phyloP scores from a whole-genome alignment of 2,797 vertebrate species.

The Sebastes iracundus region DNA sequence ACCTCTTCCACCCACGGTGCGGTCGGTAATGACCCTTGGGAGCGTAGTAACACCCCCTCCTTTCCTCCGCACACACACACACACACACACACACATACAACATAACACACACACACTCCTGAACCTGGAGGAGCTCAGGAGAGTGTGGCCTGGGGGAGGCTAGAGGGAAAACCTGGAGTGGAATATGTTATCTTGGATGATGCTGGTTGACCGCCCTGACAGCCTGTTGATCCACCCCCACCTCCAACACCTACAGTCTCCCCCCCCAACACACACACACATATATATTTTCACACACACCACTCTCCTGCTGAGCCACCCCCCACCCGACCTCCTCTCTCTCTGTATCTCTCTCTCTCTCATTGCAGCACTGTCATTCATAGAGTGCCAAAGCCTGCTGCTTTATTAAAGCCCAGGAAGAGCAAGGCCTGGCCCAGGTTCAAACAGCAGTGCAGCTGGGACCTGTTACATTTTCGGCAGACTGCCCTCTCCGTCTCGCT shows the following conservation, averaged over 20 bases:
- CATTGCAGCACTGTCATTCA: constrained; percentile 92
- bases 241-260: constrained; percentile 30
- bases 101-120: constrained; percentile 32
- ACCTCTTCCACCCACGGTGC: constrained; percentile 32
- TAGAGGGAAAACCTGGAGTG: constrained; percentile 74
- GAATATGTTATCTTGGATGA: constrained; percentile 72
- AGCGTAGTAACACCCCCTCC: constrained; percentile 53
- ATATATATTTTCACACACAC: constrained; percentile 11
- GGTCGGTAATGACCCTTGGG: constrained; percentile 71
- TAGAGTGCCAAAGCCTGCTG: constrained; percentile 92
- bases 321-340: constrained; percentile 78
- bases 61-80: constrained; percentile 24
- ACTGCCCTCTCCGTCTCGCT: constrained; percentile 92
- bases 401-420: constrained; percentile 95
- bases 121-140: constrained; percentile 70
- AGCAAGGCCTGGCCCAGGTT: constrained; percentile 90
- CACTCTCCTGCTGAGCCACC: constrained; percentile 34
- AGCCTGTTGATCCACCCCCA: constrained; percentile 71
- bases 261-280: background rate
- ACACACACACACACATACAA: constrained; percentile 13
- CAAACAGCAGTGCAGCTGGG: constrained; percentile 98
- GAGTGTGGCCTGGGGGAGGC: constrained; percentile 69
- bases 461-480: constrained; percentile 98
- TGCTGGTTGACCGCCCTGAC: constrained; percentile 78
- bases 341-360: constrained; percentile 65